Evolutionary conservation across 2,113 vertebrate species (phyloP).

Genomic region (Embiotoca jacksoni): DNA sequence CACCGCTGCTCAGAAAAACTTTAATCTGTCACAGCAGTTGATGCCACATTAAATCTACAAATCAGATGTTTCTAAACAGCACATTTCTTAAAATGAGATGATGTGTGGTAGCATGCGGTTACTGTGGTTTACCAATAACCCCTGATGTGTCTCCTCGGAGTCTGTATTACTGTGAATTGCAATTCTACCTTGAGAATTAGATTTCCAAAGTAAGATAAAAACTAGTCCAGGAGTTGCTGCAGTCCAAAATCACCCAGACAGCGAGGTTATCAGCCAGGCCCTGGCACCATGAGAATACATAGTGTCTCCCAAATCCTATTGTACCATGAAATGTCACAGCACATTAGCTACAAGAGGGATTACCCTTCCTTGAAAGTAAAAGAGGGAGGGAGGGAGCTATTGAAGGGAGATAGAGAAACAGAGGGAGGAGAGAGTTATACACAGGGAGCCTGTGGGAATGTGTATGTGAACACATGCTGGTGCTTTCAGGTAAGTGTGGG

Average conservation of each 20-base stretch:
- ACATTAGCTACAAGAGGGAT: slow-evolving; percentile 82
- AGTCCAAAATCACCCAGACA: slow-evolving; percentile 68
- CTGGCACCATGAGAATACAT: slow-evolving; percentile 70
- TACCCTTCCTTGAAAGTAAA: slow-evolving; percentile 76
- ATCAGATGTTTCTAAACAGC: slow-evolving; percentile 20
- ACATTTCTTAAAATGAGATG: slow-evolving; percentile 5
- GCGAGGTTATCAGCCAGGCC: slow-evolving; percentile 72
- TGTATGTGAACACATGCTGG: slow-evolving; percentile 35
- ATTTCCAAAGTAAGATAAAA: slow-evolving; percentile 70
- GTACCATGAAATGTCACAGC: slow-evolving; percentile 80
- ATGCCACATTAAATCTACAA: slow-evolving; percentile 28
- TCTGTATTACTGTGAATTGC: slow-evolving; percentile 37
- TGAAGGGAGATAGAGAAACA: slow-evolving; percentile 55
- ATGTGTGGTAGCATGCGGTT: slow-evolving; percentile 19
- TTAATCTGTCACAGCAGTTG: slow-evolving; percentile 28
- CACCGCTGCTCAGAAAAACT: slow-evolving; percentile 10
- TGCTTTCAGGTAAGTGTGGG: slow-evolving; percentile 50
- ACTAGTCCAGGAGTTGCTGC: slow-evolving; percentile 42
- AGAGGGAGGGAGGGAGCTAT: slow-evolving; percentile 34
- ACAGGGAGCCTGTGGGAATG: slow-evolving; percentile 52
- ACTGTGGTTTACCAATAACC: slow-evolving; percentile 31
- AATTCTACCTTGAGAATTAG: slow-evolving; percentile 63
- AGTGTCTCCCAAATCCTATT: slow-evolving; percentile 78
- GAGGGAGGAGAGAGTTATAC: slow-evolving; percentile 41
- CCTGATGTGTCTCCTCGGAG: slow-evolving; percentile 23